Percentiles rank a stretch among this genome's conserved stretches.
phyloP scores from a whole-genome alignment of 2,797 vertebrate genomes.

The Cuniculus paca region DNA sequence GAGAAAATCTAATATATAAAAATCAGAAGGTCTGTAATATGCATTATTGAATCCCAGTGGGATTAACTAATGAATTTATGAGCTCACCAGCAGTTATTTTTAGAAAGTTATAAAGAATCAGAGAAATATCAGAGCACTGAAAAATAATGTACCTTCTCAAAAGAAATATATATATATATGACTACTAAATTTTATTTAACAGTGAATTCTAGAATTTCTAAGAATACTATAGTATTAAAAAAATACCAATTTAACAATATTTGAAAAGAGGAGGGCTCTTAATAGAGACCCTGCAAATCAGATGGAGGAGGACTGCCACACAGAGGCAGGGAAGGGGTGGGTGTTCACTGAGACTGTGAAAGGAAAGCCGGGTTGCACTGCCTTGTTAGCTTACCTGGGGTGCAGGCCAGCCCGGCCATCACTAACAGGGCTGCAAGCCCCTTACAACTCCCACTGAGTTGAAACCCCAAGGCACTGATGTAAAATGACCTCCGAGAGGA shows the following conservation, averaged over 20 bases:
- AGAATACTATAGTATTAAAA: conserved; percentile 85
- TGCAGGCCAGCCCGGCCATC: not conserved
- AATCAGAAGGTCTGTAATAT: conserved; percentile 84
- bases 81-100: conserved; percentile 87
- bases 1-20: conserved; percentile 86
- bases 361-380: not conserved
- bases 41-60: conserved; percentile 78
- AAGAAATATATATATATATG: conserved; percentile 68
- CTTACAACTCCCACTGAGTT: not conserved
- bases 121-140: conserved; percentile 67
- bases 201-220: conserved; percentile 65
- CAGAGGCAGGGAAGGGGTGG: too few species aligned
- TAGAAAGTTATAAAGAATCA: conserved; percentile 85
- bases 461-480: not conserved
- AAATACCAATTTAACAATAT: conserved; percentile 83
- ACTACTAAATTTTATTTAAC: conserved; percentile 64
- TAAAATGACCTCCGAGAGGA: conserved; percentile 2
- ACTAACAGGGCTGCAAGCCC: not conserved
- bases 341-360: not conserved
- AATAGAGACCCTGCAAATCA: not conserved
- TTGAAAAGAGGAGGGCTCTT: conserved; percentile 15
- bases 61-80: conserved; percentile 87
- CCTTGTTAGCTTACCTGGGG: not conserved
- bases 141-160: conserved; percentile 75
- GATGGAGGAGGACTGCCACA: not conserved